Evolutionary conservation across 2,797 vertebrate species (phyloP), one percentile per base, ranked within the genome.

Genomic region (Microctenopoma lineatum): DNA sequence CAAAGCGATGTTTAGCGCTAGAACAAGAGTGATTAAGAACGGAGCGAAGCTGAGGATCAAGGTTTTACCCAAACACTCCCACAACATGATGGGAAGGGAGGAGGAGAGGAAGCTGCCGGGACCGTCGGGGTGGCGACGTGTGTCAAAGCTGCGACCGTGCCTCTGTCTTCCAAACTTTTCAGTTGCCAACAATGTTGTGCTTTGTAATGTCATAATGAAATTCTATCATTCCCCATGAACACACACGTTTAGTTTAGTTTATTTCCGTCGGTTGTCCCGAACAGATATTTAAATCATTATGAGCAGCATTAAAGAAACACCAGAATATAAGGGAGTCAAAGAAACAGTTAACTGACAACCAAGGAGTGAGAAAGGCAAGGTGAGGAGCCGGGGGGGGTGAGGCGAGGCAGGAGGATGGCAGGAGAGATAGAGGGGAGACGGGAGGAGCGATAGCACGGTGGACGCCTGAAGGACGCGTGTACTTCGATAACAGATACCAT

Each of bases 401-500:
- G 70, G 58, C 14, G 45, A 64, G 57, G 72, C 68, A 73, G 73
- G 78, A 83, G 84, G 86, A 87, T 71, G 84, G 72, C 60, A 39
- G 55, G 68, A 66, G 83, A 77, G 84, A 90, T 81, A 90, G 88
- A 84, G 85, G 78, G 63, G 86, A 89, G 90, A 92, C 90, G 85
- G 84, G 90, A 87, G 79, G 75, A 87, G 84, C 69, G 90, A 92
- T 92, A 88, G 71, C 58, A 9, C 60, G 47, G 70, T 90, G 90
- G 89, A 83, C 87, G 86, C 83, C 87, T 93, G 90, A 93, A 93
- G 92, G 92, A 92, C 92, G 90, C 87, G 89, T 94, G 92, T 93
- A 91, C 91, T 92, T 91, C 64, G 91, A 93, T 93, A 92, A 92
- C 84, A 93, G 93, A 95, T 95, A 92, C 41, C 85, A 93, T 94